Conservation (phyloP, 92 coral and sea anemone genomes). For the Isaurus tuberculatus region DNA sequence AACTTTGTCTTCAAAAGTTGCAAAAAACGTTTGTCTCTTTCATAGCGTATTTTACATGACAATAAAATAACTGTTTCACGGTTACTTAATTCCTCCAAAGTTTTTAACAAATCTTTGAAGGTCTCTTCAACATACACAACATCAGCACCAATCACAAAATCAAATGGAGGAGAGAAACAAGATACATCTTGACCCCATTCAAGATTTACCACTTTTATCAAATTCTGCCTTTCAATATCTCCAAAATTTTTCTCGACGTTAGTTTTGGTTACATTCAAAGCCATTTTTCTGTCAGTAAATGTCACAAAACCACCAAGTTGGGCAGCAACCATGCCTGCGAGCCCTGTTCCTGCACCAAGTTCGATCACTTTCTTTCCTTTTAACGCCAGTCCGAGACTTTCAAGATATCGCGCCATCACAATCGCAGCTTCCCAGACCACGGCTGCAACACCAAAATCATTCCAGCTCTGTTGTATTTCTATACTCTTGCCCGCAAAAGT, state of each 20-base stretch:
- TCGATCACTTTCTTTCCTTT: slow-evolving; percentile 83
- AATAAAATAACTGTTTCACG: slow-evolving; percentile 70
- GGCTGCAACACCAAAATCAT: slow-evolving; percentile 95
- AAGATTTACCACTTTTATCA: slow-evolving; percentile 65
- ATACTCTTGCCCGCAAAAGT: slow-evolving; percentile 82
- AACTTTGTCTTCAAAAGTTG: slow-evolving; percentile 70
- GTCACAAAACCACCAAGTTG: slow-evolving; percentile 85
- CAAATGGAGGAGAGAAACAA: slow-evolving; percentile 76
- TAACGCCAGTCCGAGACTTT: slow-evolving; percentile 58
- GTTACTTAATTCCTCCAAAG: slow-evolving; percentile 79
- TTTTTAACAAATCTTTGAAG: slow-evolving; percentile 72
- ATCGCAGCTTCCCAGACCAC: slow-evolving; percentile 99
- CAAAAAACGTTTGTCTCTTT: slow-evolving; percentile 85
- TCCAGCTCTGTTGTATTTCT: slow-evolving; percentile 87
- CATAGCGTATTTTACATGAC: slow-evolving; percentile 94
- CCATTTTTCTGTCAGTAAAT: slow-evolving; percentile 85
- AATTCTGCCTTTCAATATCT: slow-evolving; percentile 22
- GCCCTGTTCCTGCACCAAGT: slow-evolving; percentile 96
- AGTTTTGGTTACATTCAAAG: slow-evolving; percentile 75
- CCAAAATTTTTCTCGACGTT: slow-evolving; percentile 80
- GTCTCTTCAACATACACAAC: slow-evolving; percentile 94
- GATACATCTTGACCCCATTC: slow-evolving; percentile 93
- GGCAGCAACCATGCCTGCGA: slow-evolving; percentile 92
- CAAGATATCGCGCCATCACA: slow-evolving; percentile 83
- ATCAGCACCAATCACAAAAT: slow-evolving; percentile 92